Conservation (phyloP, 2,797 vertebrate genomes). For the Pampus argenteus region DNA sequence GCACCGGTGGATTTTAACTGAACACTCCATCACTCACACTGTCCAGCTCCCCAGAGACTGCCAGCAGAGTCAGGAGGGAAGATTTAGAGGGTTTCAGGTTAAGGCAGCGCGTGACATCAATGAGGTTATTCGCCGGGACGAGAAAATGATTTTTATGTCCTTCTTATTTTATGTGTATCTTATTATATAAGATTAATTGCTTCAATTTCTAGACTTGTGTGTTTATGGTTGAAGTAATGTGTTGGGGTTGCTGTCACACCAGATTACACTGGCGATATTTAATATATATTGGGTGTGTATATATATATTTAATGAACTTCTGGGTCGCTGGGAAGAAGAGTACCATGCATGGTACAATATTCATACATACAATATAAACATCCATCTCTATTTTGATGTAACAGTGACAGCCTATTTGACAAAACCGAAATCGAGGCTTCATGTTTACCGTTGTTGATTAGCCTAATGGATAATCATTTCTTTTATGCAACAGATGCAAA, state of each 20-base stretch:
- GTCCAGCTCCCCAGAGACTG: conserved; percentile 34
- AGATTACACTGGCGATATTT: neutral
- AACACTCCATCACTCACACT: conserved; percentile 57
- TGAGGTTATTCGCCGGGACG: neutral
- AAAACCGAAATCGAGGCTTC: no score
- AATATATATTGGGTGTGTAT: no score
- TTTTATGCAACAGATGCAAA: no score
- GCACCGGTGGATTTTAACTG: conserved; percentile 62
- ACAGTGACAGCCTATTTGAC: no score
- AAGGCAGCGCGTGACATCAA: conserved; percentile 20
- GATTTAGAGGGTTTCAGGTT: conserved; percentile 44
- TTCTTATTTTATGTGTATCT: neutral
- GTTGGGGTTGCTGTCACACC: neutral
- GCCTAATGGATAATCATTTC: no score
- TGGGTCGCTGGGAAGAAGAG: no score
- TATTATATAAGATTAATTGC: neutral
- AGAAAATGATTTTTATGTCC: neutral
- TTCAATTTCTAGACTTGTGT: neutral
- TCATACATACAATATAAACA: no score
- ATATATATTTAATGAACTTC: no score
- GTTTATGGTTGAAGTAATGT: neutral
- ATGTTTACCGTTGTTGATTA: no score
- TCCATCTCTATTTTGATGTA: no score
- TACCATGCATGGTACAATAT: no score
- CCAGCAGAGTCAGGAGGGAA: conserved; percentile 31